phyloP scores from a whole-genome alignment of 2,888 invertebrate genomes.

The Listrodromus nycthemerus region DNA sequence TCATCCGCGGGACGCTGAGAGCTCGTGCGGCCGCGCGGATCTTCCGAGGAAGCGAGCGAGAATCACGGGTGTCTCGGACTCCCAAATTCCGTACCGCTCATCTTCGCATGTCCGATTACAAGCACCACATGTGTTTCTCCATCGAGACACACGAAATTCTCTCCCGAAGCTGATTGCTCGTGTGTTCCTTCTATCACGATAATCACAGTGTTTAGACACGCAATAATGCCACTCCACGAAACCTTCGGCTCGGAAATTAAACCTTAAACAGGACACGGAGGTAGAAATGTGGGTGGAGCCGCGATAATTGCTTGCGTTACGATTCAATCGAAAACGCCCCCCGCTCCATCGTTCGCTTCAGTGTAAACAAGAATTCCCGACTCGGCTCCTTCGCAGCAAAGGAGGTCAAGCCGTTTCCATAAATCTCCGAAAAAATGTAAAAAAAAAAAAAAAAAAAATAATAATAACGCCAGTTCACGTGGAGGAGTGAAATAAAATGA shows the following conservation, averaged over 20 bases:
- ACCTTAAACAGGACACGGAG: neutral
- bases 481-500: constrained; percentile 36
- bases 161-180: constrained; percentile 28
- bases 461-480: constrained; percentile 8
- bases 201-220: constrained; percentile 47
- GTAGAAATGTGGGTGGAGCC: neutral
- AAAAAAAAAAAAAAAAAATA: neutral
- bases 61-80: constrained; percentile 56
- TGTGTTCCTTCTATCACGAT: constrained; percentile 48
- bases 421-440: constrained; percentile 46
- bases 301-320: constrained; percentile 18
- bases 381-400: constrained; percentile 18
- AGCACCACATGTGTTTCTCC: neutral
- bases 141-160: constrained; percentile 18
- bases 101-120: neutral
- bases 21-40: constrained; percentile 30
- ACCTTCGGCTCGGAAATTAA: constrained; percentile 11
- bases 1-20: constrained; percentile 50
- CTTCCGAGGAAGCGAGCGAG: constrained; percentile 37
- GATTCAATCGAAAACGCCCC: constrained; percentile 4
- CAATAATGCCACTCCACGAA: constrained; percentile 23
- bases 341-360: neutral
- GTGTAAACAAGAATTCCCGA: constrained; percentile 21
- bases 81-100: neutral
- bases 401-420: constrained; percentile 50